Base-by-base conservation (phyloP, 2,888 invertebrate species). In the Ptilodon capucinus region DNA sequence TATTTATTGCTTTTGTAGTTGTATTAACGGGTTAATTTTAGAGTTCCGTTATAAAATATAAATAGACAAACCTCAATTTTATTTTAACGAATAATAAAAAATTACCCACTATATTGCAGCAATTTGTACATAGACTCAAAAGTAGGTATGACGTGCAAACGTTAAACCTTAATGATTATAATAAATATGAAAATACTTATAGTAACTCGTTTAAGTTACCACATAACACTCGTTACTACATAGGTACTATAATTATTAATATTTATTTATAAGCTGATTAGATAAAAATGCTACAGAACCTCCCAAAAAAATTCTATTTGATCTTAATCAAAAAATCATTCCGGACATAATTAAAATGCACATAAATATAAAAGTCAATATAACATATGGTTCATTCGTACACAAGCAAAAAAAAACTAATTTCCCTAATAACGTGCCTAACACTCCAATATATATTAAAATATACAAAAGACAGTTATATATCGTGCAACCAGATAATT, bases 401-500 rank as follows among this genome's bases (percentile, higher is more conserved):
- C 42, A 50, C 36, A 11, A 17, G n/a, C n/a, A n/a, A 16, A 35
- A 54, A 53, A 58, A 61, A 52, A 58, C 51, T 40, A 60, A 60
- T 60, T 57, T 51, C 40, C 42, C 40, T 51, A 64, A 70, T 52
- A 46, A 67, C 43, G 54, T 63, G 51, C 46, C 54, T 46, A 58
- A 64, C 55, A 63, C 62, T 50, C 57, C 44, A 44, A 50, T 43
- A 44, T 43, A 44, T 48, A 54, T 57, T 55, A 64, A 44, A 56
- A 56, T 42, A 38, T 53, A 45, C 40, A 50, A 42, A 49, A 58
- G 47, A 58, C 52, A 54, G 48, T 50, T 40, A 44, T 44, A 40
- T 36, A 54, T 57, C 43, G 44, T 54, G 58, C 57, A 66, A 50
- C 58, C 66, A 71, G 57, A 70, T 72, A 73, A 78, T 72, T 73